Base-by-base conservation (phyloP, 2,888 invertebrate genomes). In the Nemotelus pantherinus region DNA sequence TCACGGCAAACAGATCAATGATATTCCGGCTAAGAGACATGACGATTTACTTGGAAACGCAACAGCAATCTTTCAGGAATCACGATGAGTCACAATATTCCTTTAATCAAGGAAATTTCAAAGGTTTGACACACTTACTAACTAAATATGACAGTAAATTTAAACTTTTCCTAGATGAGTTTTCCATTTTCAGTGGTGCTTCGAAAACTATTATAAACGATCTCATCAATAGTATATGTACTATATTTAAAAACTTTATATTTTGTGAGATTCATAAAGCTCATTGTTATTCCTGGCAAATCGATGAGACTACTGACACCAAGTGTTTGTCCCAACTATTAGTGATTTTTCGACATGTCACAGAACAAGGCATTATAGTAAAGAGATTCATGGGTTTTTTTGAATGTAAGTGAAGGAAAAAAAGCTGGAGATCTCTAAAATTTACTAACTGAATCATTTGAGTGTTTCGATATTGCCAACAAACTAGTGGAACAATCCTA, bases 271-370 rank as follows among this genome's bases (percentile, higher is more conserved):
- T 65, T 45, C 44, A 44, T 47, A n/a, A 65, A 45, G n/a, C 65
- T 45, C 65, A 5, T 45, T 44, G 47, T 65, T 65, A 45, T 65
- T 65, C 65, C 6, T 65, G 65, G 65, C 65, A 65, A 47, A 47
- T 44, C 39, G 65, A 65, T 47, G 65, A 65, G 41, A 47, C 65
- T 1, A 65, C 65, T 25, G 65, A 65, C 47, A 43, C n/a, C 47
- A n/a, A 6, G 6, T 2, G 2, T 47, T 47, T 45, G 2, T 45
- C 65, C 7, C 65, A 65, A n/a, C 47, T 47, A 5, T 65, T n/a
- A 3, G 48, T 65, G 3, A 47, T 65, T 65, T 65, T 65, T 47
- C 47, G 65, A 47, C 47, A 45, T 25, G 63, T 43, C 2, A 63
- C 63, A 41, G 43, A 63, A 41, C 41, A 41, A 39, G 43, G 43